Evolutionary conservation across 37 sponge, comb jelly and placozoan species (phyloP).

Genomic region (Agelas oroides): DNA sequence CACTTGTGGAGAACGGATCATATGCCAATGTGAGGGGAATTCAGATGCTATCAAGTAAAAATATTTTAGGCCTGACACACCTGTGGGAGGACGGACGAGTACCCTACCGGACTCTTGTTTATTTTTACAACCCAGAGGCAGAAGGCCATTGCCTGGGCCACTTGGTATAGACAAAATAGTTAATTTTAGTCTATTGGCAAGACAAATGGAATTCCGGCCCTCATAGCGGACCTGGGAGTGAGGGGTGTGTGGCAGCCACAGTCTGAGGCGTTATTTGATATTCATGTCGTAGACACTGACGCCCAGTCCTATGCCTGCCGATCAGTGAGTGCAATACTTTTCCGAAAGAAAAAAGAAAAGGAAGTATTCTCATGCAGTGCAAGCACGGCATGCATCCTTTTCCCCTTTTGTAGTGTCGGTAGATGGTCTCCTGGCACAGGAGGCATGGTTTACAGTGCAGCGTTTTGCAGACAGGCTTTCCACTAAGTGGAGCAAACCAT

Average conservation of each 20-base stretch:
- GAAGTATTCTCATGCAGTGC: conserved; percentile 25
- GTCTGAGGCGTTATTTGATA: conserved; percentile 61
- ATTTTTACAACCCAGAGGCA: no score
- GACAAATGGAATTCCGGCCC: background rate
- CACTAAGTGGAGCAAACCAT: conserved; percentile 41
- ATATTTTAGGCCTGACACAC: no score
- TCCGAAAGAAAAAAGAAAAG: conserved; percentile 44
- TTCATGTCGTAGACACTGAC: conserved; percentile 63
- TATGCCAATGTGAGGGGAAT: no score
- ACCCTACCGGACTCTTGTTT: no score
- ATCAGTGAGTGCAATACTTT: conserved; percentile 6
- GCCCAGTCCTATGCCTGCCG: conserved; percentile 12
- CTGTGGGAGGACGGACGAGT: no score
- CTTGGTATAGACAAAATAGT: conserved; percentile 10
- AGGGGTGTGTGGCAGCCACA: conserved; percentile 55
- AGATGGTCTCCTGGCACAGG: conserved; percentile 45
- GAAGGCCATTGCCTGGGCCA: no score
- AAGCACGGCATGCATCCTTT: conserved; percentile 31
- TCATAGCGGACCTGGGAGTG: conserved; percentile 56
- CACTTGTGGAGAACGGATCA: no score
- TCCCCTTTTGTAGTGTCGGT: conserved; percentile 45
- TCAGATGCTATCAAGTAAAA: no score
- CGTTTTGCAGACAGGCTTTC: conserved; percentile 10
- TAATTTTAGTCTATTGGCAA: background rate
- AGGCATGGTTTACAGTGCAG: conserved; percentile 1